Evolutionary conservation across 2,113 vertebrate species (phyloP), one percentile per base, ranked within the genome.

Genomic region (Petroica traversi): DNA sequence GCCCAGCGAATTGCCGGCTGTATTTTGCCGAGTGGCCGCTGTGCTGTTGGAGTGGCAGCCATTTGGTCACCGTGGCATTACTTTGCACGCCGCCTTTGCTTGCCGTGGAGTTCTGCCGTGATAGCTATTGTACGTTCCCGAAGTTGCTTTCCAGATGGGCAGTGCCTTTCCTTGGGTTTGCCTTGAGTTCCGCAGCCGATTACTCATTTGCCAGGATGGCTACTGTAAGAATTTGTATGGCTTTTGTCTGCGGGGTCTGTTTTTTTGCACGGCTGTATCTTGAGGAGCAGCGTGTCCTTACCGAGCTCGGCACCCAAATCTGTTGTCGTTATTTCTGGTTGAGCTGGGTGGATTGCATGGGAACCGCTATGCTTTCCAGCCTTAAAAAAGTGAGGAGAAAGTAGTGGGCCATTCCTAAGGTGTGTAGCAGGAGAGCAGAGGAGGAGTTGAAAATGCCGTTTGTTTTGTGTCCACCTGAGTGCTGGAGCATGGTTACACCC

Each of bases 61-160:
- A 96, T 96, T 97, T 96, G 96, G 95, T 94, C 94, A 93, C 82
- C 8, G 45, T 96, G 88, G 89, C 90, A 75, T 78, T 75, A 55
- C 64, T 92, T 75, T 11, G 16, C 69, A 3, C 19, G 3, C 67
- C 14, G 66, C 84, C 54, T 68, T 76, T 29, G 80, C 91, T 71
- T 8, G 68, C 63, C 6, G 6, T 13, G 16, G 83, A 48, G 72
- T 87, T 84, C 36, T 76, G 73, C 64, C 54, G n/a, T 5, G 22
- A 0, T 41, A 6, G 66, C 85, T 46, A 9, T 59, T 63, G 36
- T 63, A 17, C 1, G 6, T 26, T 71, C 62, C 57, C 11, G 12
- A 91, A 93, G 93, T 88, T 92, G 87, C 71, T 63, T n/a, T 38
- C 3, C 8, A 54, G 46, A 6, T 2, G 9, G 73, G 48, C 71